Evolutionary conservation across 2,113 vertebrate species (phyloP), one percentile per base, ranked within the genome.

Genomic region (Oncorhynchus clarkii): DNA sequence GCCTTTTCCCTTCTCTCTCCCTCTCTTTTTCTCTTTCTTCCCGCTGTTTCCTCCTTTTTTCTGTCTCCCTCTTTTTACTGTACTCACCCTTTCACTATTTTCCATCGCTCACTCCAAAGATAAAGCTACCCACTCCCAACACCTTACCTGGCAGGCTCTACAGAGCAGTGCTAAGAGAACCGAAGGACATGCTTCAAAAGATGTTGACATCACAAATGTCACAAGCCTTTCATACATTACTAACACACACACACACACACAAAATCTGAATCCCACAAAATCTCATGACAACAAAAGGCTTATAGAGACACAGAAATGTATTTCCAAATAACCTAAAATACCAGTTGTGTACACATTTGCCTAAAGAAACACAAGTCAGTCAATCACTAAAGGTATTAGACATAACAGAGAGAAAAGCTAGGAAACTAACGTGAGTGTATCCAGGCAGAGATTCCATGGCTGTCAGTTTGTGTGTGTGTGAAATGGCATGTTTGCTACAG

Each of bases 91-190:
- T 14, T 39, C 8, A 72, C 12, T 39, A 18, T 49, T n/a, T 34
- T n/a, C 13, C 20, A 29, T 34, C 64, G 13, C 67, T 39, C 74
- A 65, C 65, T 83, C 79, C 78, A 77, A 76, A 84, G 79, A 86
- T 85, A 78, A 84, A 84, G 70, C 71, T 71, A 78, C 82, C 82
- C 79, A 84, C 80, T 80, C 72, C 62, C 73, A 72, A 81, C 80
- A 80, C 72, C 74, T 65, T 57, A 34, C 18, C 24, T 83, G 84
- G 78, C 78, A 84, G 77, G 20, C 71, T 24, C 45, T 74, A 80
- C 79, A 83, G 77, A 82, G 78, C 78, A 75, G 57, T 73, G 71
- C 78, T 72, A 64, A 13, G 34, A 76, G 68, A 84, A 70, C 45
- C 39, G 64, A 78, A 80, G 62, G 62, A 82, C 73, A 82, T 49